A percentile compares a stretch with the other conserved stretches of the same genome.
phyloP scores from a whole-genome alignment of 2,888 invertebrate genomes.

The Dorcus hopei region DNA sequence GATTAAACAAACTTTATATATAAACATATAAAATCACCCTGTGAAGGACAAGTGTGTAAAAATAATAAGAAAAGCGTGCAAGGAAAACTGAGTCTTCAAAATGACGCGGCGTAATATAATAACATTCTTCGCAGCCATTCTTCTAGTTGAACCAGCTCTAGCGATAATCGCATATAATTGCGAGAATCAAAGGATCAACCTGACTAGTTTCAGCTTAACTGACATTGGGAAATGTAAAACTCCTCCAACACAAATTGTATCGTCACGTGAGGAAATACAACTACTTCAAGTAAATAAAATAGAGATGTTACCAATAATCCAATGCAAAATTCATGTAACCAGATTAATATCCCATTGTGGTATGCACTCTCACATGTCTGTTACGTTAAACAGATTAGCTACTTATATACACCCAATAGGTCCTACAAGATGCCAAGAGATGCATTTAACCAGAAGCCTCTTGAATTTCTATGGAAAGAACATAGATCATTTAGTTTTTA shows the following conservation, averaged over 20 bases:
- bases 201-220: conserved; percentile 1
- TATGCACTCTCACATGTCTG: conserved; percentile 7
- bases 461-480: not conserved
- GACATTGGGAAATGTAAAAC: conserved; percentile 4
- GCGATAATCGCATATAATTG: conserved; percentile 4
- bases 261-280: not conserved
- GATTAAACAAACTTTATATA: too few species aligned
- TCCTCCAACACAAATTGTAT: not conserved
- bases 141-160: not conserved
- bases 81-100: too few species aligned
- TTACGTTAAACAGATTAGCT: conserved; percentile 1
- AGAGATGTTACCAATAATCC: not conserved
- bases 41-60: too few species aligned
- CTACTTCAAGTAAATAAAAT: not conserved
- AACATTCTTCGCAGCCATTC: too few species aligned
- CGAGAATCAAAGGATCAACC: conserved; percentile 1
- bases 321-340: conserved; percentile 8
- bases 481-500: not conserved
- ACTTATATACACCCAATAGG: not conserved
- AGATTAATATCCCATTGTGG: conserved; percentile 2
- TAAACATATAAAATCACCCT: too few species aligned
- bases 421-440: not conserved
- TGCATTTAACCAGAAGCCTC: conserved; percentile 1
- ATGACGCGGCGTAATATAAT: too few species aligned
- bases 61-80: too few species aligned